These are phyloP conservation scores for Ichneumoninae sp. DNA, from an alignment of 2,888 invertebrate genomes.

Conservation along the genomic window DNA sequence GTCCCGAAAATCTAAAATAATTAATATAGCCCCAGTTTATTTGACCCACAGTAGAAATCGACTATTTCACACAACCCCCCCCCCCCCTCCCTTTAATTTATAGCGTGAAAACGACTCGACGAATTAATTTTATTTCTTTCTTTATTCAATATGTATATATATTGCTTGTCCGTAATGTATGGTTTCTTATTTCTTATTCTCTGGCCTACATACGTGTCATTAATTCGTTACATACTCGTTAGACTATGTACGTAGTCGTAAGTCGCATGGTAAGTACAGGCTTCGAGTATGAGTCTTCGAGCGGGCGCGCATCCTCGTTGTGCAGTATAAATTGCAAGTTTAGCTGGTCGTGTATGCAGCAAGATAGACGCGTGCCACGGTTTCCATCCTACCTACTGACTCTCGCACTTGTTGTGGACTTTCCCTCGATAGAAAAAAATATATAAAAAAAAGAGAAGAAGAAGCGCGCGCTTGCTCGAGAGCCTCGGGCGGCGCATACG, in stretches of 20 bases:
- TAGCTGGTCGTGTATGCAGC: constrained; percentile 41
- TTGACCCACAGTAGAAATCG: not conserved
- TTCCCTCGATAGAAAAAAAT: constrained; percentile 58
- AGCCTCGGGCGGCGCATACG: constrained; percentile 38
- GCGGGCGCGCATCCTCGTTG: constrained; percentile 25
- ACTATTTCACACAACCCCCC: not conserved
- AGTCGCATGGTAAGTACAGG: constrained; percentile 15
- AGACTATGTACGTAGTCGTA: constrained; percentile 10
- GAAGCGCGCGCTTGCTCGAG: constrained; percentile 56
- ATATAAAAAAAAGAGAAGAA: constrained; percentile 35
- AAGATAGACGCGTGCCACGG: constrained; percentile 60
- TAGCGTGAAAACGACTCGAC: not conserved
- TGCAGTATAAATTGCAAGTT: constrained; percentile 55
- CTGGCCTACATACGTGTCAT: constrained; percentile 18
- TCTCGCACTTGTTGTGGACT: constrained; percentile 63
- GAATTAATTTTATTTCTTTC: not conserved
- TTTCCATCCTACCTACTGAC: constrained; percentile 56
- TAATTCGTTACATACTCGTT: constrained; percentile 2
- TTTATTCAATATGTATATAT: not conserved
- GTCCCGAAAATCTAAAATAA: not conserved
- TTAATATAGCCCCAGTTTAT: not conserved
- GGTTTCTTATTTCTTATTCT: not conserved
- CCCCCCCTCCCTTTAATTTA: not conserved
- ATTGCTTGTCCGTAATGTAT: not conserved
- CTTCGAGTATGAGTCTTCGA: constrained; percentile 3